Conservation (phyloP, 2,797 vertebrate genomes). For the Thripadectes ignobilis region DNA sequence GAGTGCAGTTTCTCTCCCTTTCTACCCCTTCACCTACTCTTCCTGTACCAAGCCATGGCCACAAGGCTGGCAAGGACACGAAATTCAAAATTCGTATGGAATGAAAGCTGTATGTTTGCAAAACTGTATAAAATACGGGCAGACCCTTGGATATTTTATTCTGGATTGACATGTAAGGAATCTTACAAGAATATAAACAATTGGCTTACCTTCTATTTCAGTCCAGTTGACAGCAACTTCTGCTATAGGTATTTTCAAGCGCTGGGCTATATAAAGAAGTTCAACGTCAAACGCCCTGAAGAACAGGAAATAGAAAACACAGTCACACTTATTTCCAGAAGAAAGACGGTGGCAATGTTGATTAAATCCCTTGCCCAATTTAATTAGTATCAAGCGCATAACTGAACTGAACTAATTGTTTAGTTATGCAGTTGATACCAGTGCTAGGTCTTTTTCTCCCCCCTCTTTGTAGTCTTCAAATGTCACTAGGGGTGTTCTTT, state of each 20-base stretch:
- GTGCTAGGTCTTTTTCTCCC: neutral
- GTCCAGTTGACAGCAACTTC: conserved; percentile 99
- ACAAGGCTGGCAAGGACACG: neutral
- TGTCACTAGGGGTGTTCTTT: neutral
- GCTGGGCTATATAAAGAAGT: conserved; percentile 93
- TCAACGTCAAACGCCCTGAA: conserved; percentile 98
- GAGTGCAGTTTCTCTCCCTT: neutral
- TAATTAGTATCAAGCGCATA: neutral
- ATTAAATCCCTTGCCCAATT: conserved; percentile 24
- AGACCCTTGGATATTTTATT: neutral
- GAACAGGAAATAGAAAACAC: conserved; percentile 49
- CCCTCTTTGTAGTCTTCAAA: neutral
- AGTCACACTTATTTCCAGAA: conserved; percentile 21
- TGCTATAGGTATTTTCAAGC: conserved; percentile 90
- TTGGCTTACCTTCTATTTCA: conserved; percentile 92
- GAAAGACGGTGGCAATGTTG: neutral
- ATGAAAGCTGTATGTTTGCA: neutral
- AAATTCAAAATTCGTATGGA: neutral
- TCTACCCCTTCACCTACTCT: neutral
- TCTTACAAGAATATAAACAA: neutral
- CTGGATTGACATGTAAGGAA: neutral
- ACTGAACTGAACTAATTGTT: neutral
- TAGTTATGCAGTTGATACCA: neutral
- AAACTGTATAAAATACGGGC: neutral
- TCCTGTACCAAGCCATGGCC: neutral